Conservation (phyloP, 2,113 vertebrate species). For the Stigmatopora nigra region DNA sequence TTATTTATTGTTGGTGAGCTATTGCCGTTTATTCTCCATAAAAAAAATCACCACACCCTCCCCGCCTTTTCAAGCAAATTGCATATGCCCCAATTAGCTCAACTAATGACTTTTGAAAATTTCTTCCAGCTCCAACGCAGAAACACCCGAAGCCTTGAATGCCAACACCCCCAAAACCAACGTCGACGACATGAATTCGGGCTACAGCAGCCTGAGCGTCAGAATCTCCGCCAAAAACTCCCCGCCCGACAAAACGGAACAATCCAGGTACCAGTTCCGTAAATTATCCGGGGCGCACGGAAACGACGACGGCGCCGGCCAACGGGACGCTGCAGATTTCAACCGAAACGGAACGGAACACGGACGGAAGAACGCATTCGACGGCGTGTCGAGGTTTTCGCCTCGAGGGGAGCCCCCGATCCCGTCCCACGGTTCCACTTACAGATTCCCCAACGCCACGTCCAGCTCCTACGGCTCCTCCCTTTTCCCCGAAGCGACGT, state of each 20-base stretch:
- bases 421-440: conserved; percentile 9
- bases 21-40: conserved; percentile 7
- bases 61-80: neutral
- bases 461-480: conserved; percentile 12
- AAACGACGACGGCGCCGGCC: neutral
- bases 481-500: conserved; percentile 2
- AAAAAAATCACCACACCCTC: conserved; percentile 21
- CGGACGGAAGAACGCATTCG: conserved; percentile 36
- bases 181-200: conserved; percentile 50
- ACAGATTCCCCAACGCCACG: conserved; percentile 6
- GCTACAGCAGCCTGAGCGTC: conserved; percentile 52
- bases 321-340: conserved; percentile 9
- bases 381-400: conserved; percentile 24
- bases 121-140: conserved; percentile 32
- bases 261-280: conserved; percentile 57
- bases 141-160: conserved; percentile 12
- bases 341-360: neutral
- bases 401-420: neutral
- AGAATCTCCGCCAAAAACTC: conserved; percentile 56
- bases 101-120: neutral
- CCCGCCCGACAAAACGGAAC: conserved; percentile 11
- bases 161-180: conserved; percentile 6
- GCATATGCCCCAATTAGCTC: neutral
- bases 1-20: neutral
- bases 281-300: conserved; percentile 69